These are phyloP conservation scores for Thalassophryne amazonica DNA, from an alignment of 2,797 vertebrate species.

Conservation along the genomic window DNA sequence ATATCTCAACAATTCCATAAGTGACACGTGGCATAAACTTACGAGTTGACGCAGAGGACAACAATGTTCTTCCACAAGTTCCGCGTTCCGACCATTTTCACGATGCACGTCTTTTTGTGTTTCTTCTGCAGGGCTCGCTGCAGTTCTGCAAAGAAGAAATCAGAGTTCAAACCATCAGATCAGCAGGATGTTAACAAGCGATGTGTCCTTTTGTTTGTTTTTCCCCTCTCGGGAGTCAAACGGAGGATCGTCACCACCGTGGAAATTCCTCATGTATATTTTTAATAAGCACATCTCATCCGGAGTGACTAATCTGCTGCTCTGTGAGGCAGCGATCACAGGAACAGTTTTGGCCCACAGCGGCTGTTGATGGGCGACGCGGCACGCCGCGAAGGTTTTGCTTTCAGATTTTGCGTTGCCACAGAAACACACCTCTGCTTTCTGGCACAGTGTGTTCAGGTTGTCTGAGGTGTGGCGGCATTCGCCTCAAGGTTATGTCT, in stretches of 20 bases:
- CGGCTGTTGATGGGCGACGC: neutral
- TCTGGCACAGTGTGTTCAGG: neutral
- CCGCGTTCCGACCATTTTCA: conserved; percentile 92
- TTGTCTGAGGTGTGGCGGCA: conserved; percentile 41
- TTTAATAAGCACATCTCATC: conserved; percentile 8
- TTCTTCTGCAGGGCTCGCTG: conserved; percentile 86
- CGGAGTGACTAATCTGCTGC: neutral
- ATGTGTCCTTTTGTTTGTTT: too few relatives aligned
- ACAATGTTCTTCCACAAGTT: conserved; percentile 98
- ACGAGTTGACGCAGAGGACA: conserved; percentile 98
- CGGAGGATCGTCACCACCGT: too few relatives aligned
- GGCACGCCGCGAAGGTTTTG: conserved; percentile 33
- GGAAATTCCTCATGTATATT: conserved; percentile 14
- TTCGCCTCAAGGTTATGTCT: conserved; percentile 39
- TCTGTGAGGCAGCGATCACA: conserved; percentile 11
- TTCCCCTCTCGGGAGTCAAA: too few relatives aligned
- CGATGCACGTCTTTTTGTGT: conserved; percentile 91
- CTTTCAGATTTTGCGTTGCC: conserved; percentile 40
- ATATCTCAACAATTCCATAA: neutral
- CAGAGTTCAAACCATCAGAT: neutral
- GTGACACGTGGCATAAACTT: conserved; percentile 52
- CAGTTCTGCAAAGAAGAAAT: conserved; percentile 81
- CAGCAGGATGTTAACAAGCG: too few relatives aligned
- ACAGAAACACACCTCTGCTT: conserved; percentile 44
- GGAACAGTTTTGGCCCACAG: neutral